These are phyloP conservation scores for Hyles euphorbiae DNA, from an alignment of 1,140 invertebrate species.

Conservation along the genomic window DNA sequence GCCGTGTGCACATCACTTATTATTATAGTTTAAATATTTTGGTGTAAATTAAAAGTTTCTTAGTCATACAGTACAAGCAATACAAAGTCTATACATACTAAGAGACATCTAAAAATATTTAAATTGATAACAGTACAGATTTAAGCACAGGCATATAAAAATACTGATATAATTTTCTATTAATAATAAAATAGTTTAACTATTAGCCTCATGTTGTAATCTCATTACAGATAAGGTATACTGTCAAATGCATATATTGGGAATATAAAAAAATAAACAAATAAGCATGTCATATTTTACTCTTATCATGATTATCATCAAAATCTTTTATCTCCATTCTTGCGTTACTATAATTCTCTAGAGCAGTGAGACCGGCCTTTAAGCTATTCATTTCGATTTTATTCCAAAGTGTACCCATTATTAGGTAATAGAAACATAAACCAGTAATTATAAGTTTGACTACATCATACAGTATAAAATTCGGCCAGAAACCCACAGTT, in stretches of 20 bases:
- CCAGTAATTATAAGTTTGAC: slow-evolving; percentile 78
- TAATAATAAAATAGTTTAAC: not conserved
- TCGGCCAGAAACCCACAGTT: slow-evolving; percentile 66
- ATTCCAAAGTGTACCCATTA: slow-evolving; percentile 89
- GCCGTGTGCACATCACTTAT: too few relatives aligned
- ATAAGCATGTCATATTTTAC: not conserved
- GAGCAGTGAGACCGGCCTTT: slow-evolving; percentile 77
- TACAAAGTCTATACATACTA: too few relatives aligned
- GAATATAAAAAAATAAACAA: not conserved
- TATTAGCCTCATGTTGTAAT: not conserved
- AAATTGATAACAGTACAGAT: too few relatives aligned
- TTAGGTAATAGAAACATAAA: slow-evolving; percentile 81
- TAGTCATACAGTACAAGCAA: too few relatives aligned
- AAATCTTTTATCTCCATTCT: slow-evolving; percentile 23
- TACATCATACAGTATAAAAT: slow-evolving; percentile 48
- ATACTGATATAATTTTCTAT: too few relatives aligned
- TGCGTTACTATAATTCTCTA: slow-evolving; percentile 48
- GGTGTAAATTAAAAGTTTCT: too few relatives aligned
- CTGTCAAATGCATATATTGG: not conserved
- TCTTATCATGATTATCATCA: slow-evolving; percentile 13
- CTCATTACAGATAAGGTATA: not conserved
- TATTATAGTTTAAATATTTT: too few relatives aligned
- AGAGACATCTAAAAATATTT: too few relatives aligned
- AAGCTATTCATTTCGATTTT: slow-evolving; percentile 85
- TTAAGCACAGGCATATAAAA: too few relatives aligned